Base-by-base conservation (phyloP, 2,797 vertebrate species). In the Etheostoma nigrum region DNA sequence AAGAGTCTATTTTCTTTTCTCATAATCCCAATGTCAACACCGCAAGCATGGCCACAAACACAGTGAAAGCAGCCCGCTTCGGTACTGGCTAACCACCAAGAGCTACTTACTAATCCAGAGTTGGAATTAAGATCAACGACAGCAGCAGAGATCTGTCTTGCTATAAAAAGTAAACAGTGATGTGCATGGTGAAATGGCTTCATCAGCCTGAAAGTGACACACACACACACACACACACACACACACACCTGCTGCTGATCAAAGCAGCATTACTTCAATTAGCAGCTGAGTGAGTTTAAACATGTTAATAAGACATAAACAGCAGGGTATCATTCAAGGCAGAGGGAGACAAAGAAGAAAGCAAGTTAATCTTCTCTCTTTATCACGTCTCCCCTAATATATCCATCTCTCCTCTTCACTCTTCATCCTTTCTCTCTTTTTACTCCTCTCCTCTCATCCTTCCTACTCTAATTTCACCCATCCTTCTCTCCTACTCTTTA, bases 21-120 rank as follows among this genome's bases (percentile, higher is more conserved):
- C 72, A 74, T 84, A 88, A 89, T 86, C 82, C 81, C 6, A 18
- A 79, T 75, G 68, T 69, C 60, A 75, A 77, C 83, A 81, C 58
- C 88, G 59, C 3, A 2, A 62, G 51, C 45, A n/a, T 23, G 48
- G 54, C 47, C 54, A 70, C 45, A 59, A 71, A 65, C n/a, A 2
- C 58, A 15, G 67, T 69, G 61, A 63, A 78, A 87, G 84, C 67
- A 76, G 54, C 30, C 67, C 57, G 54, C 2, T 1, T 30, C 3
- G 16, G 30, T 12, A 19, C 60, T 82, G 82, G 67, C 75, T 23
- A 67, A 67, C 30, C 44, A 84, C 72, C 72, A 76, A 48, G 78
- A 73, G 16, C 65, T 47, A 23, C 21, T 36, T 14, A 25, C 66
- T 83, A 86, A 87, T 86, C 82, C 79, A 69, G 52, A 77, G 53